These are phyloP conservation scores for Ips nitidus DNA, from an alignment of 1,140 invertebrate genomes.

Conservation along the genomic window DNA sequence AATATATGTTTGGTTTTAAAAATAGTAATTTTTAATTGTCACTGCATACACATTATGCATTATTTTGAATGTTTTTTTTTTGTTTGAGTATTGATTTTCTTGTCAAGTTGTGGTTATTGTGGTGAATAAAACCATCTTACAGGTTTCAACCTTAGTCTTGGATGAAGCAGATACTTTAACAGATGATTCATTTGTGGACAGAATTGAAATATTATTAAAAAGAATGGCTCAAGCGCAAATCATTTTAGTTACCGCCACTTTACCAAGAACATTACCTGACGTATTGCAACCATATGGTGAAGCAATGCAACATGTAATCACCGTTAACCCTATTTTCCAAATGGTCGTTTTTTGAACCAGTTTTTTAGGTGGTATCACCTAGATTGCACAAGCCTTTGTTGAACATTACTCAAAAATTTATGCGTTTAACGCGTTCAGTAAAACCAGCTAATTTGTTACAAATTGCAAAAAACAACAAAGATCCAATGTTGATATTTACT, in stretches of 20 bases:
- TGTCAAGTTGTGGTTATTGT: too few species aligned
- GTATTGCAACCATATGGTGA: slow-evolving; percentile 69
- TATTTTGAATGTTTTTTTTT: too few species aligned
- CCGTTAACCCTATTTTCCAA: background rate
- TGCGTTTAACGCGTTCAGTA: slow-evolving; percentile 66
- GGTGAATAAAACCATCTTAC: background rate
- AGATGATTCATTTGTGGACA: slow-evolving; percentile 82
- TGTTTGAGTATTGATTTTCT: too few species aligned
- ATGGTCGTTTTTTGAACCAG: background rate
- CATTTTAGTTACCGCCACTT: slow-evolving; percentile 81
- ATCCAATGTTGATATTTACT: slow-evolving; percentile 78
- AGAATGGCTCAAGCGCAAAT: slow-evolving; percentile 75
- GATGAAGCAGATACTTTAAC: slow-evolving; percentile 94
- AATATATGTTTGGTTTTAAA: background rate
- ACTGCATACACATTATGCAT: background rate
- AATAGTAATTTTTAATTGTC: too few species aligned
- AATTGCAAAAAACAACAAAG: slow-evolving; percentile 64
- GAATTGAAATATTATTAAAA: slow-evolving; percentile 67
- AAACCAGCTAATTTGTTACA: slow-evolving; percentile 72
- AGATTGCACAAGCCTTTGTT: slow-evolving; percentile 75
- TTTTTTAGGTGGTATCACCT: slow-evolving; percentile 58
- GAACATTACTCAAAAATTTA: slow-evolving; percentile 85
- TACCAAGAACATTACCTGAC: slow-evolving; percentile 71
- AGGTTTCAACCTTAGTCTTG: slow-evolving; percentile 59
- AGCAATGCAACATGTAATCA: slow-evolving; percentile 56